Evolutionary conservation across 2,113 vertebrate species (phyloP).

Genomic region (Myodes glareolus): DNA sequence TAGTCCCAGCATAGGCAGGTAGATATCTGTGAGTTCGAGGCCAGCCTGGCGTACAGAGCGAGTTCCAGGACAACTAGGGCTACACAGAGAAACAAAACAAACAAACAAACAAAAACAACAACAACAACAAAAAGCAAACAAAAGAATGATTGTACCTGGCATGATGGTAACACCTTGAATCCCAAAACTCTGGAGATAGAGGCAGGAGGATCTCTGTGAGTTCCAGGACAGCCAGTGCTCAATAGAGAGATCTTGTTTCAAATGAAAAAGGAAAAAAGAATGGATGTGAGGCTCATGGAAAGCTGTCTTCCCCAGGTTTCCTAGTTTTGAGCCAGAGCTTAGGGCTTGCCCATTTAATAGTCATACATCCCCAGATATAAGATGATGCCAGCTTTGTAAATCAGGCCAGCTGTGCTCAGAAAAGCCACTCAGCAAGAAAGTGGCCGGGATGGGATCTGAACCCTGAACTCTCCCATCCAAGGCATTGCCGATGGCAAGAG

Average conservation of each 20-base stretch:
- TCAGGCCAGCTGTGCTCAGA: background rate
- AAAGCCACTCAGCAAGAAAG: background rate
- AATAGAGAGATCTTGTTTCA: background rate
- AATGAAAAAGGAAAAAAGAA: background rate
- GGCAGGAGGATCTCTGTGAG: background rate
- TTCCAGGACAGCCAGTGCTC: background rate
- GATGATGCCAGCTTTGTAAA: background rate
- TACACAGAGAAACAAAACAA: background rate
- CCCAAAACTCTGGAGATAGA: background rate
- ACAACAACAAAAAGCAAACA: too few relatives aligned
- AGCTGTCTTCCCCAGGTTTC: background rate
- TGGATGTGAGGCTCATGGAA: background rate
- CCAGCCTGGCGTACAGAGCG: too few relatives aligned
- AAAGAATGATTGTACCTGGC: background rate
- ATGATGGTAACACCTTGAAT: background rate
- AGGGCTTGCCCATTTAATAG: background rate
- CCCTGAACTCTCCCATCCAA: background rate
- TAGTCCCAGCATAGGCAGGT: too few relatives aligned
- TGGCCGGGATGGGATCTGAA: background rate
- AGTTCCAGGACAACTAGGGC: too few relatives aligned
- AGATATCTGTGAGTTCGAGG: too few relatives aligned
- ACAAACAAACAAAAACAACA: too few relatives aligned
- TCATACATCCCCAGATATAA: background rate
- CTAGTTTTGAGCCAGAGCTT: background rate
- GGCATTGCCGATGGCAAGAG: background rate